Conservation (phyloP, 37 sponge, comb jelly and placozoan species). For the Mnemiopsis leidyi region DNA sequence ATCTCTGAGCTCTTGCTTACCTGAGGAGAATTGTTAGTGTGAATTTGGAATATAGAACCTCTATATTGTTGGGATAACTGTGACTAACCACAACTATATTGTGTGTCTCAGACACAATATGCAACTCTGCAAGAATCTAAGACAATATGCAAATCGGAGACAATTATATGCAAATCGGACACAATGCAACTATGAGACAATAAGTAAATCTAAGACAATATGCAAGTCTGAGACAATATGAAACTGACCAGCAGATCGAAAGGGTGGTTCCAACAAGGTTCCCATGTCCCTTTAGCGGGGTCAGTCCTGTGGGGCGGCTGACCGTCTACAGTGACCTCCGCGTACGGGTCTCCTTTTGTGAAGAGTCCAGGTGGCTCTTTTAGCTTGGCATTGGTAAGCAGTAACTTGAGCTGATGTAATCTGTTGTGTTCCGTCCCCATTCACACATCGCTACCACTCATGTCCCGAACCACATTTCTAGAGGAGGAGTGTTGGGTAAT, state of each 20-base stretch:
- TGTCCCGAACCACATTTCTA: neutral
- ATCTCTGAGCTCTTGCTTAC: conserved; percentile 11
- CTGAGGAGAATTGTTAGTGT: neutral
- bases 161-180: too few species aligned
- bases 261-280: conserved; percentile 87
- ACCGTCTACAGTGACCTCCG: conserved; percentile 83
- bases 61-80: too few species aligned
- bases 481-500: neutral
- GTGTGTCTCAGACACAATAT: too few species aligned
- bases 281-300: conserved; percentile 69
- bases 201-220: too few species aligned
- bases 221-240: too few species aligned
- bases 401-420: conserved; percentile 35
- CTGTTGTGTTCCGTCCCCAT: neutral
- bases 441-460: conserved; percentile 30
- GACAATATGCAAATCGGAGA: too few species aligned
- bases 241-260: conserved; percentile 74
- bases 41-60: too few species aligned
- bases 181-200: too few species aligned
- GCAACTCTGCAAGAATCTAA: too few species aligned
- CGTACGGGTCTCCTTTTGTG: conserved; percentile 37
- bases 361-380: conserved; percentile 28
- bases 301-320: conserved; percentile 84
- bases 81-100: too few species aligned
- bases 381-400: conserved; percentile 41